Conservation (phyloP, 2,113 vertebrate species). For the Naja naja region DNA sequence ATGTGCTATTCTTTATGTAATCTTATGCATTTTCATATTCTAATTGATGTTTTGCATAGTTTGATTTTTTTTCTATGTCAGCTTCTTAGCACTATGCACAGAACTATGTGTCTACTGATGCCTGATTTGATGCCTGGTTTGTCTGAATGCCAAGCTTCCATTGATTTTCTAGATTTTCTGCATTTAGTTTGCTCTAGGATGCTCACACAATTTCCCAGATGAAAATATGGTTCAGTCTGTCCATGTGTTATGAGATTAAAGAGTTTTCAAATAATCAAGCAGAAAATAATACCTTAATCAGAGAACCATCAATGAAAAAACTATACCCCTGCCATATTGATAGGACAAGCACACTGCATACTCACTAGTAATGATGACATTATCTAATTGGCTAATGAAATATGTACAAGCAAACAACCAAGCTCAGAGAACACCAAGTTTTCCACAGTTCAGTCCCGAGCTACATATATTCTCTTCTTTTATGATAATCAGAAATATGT, state of each 20-base stretch:
- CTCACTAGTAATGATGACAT: neutral
- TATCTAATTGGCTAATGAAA: neutral
- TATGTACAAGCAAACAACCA: neutral
- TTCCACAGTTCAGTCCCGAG: neutral
- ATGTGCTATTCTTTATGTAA: slow-evolving; percentile 9
- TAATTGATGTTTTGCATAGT: slow-evolving; percentile 26
- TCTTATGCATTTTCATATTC: slow-evolving; percentile 18
- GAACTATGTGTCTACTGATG: neutral
- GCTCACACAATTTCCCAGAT: neutral
- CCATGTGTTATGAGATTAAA: neutral
- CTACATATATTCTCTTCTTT: neutral
- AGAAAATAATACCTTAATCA: neutral
- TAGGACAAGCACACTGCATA: neutral
- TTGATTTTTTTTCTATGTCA: slow-evolving; percentile 8
- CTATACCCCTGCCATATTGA: neutral
- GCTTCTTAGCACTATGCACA: neutral
- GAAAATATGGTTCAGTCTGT: neutral
- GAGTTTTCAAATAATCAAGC: neutral
- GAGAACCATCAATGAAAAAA: neutral
- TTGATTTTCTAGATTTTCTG: neutral
- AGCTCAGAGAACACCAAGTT: neutral
- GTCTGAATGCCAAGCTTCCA: neutral
- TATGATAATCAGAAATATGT: slow-evolving; percentile 36
- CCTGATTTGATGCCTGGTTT: neutral
- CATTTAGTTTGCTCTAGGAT: neutral